A percentile compares a stretch with the other conserved stretches of the same genome.
These are phyloP conservation scores for Ectemnius lituratus DNA, from an alignment of 2,888 invertebrate genomes.

Conservation along the genomic window DNA sequence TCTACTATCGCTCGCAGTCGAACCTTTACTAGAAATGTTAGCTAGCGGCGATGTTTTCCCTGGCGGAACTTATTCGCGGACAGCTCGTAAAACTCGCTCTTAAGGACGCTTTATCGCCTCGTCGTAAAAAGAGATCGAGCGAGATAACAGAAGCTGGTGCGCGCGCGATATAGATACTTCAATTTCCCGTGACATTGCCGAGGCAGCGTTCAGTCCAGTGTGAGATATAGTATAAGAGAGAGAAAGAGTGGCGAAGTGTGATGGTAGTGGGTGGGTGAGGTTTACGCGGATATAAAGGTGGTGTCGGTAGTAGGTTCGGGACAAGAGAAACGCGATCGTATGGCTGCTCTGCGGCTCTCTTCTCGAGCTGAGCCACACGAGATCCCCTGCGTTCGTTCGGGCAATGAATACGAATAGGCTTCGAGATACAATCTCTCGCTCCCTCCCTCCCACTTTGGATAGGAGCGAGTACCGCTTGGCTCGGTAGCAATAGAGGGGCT, in stretches of 20 bases:
- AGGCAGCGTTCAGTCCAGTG: constrained; percentile 10
- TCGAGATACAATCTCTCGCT: constrained; percentile 75
- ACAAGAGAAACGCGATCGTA: constrained; percentile 65
- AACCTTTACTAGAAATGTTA: too few species aligned
- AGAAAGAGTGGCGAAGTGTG: too few species aligned
- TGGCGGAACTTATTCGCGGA: too few species aligned
- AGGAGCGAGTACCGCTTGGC: constrained; percentile 29
- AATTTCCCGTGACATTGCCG: constrained; percentile 26
- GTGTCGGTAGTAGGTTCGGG: constrained; percentile 43
- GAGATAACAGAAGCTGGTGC: constrained; percentile 1
- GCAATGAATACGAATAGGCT: constrained; percentile 78
- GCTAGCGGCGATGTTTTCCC: too few species aligned
- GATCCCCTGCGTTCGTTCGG: constrained; percentile 57
- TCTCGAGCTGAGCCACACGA: constrained; percentile 23
- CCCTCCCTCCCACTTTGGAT: constrained; percentile 53
- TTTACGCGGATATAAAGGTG: constrained; percentile 50
- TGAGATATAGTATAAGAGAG: too few species aligned
- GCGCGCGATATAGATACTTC: constrained; percentile 22
- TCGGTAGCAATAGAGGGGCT: constrained; percentile 66
- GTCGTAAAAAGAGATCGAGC: neutral
- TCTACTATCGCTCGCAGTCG: too few species aligned
- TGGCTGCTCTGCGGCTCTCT: constrained; percentile 61
- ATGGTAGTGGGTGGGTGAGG: constrained; percentile 18
- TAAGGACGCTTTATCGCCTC: too few species aligned
- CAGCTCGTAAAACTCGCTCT: too few species aligned